Conservation (phyloP, 1,140 invertebrate genomes). For the Lepidurus couesii region DNA sequence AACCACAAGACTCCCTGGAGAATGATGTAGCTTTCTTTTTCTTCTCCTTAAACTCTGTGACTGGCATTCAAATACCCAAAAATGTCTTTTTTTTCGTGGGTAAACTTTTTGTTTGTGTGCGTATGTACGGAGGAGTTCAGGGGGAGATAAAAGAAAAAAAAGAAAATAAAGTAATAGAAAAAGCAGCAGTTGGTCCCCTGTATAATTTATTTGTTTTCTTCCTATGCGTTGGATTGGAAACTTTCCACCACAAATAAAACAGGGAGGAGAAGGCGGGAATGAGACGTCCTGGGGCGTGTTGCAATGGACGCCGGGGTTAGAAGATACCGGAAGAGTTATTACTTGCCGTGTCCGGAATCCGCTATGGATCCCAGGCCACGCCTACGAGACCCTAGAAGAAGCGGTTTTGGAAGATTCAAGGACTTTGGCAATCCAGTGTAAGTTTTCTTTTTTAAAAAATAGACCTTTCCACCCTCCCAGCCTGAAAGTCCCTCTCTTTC, state of each 20-base stretch:
- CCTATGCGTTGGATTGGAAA: not conserved
- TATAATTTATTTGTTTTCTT: constrained; percentile 11
- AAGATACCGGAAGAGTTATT: constrained; percentile 6
- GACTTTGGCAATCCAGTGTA: constrained; percentile 9
- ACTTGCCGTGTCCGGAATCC: constrained; percentile 20
- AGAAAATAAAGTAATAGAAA: not conserved
- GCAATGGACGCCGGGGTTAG: constrained; percentile 2
- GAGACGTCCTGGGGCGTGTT: constrained; percentile 20
- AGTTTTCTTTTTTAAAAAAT: not conserved
- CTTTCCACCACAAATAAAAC: not conserved
- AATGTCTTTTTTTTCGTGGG: not conserved
- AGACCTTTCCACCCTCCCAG: no score
- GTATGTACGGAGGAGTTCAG: not conserved
- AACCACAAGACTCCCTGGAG: not conserved
- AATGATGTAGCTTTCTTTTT: not conserved
- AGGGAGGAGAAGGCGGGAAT: constrained; percentile 12
- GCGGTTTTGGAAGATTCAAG: not conserved
- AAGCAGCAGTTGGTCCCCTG: constrained; percentile 7
- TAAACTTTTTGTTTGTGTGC: not conserved
- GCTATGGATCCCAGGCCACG: constrained; percentile 7
- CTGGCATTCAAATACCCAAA: not conserved
- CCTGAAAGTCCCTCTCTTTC: no score
- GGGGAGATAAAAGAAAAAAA: not conserved
- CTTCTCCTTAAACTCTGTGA: not conserved
- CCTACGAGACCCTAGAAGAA: not conserved